These are phyloP conservation scores for Dermochelys coriacea DNA, from an alignment of 2,797 vertebrate genomes.

Conservation along the genomic window DNA sequence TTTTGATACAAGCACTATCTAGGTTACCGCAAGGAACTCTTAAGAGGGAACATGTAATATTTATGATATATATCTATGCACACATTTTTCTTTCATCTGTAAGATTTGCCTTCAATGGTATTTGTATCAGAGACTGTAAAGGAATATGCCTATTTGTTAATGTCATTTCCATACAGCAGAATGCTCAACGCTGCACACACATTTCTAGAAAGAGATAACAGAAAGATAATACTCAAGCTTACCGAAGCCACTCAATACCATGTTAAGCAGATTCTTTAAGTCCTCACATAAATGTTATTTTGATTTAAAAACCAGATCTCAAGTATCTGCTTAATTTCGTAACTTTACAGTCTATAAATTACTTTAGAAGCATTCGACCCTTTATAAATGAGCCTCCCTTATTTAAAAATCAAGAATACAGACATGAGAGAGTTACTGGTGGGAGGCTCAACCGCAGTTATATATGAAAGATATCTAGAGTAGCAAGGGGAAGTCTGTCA, in stretches of 20 bases:
- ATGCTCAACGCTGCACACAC: background rate
- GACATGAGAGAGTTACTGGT: background rate
- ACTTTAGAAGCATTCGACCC: background rate
- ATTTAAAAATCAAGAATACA: background rate
- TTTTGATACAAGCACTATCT: background rate
- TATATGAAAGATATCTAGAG: rapidly evolving
- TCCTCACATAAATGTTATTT: rapidly evolving
- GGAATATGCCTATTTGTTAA: background rate
- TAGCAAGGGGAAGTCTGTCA: rapidly evolving
- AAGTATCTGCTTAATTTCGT: background rate
- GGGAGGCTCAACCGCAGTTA: background rate
- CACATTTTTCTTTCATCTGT: background rate
- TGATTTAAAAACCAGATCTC: background rate
- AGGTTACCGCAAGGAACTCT: background rate
- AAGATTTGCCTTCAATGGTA: background rate
- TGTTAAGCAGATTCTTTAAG: rapidly evolving
- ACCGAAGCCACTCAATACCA: too few relatives aligned
- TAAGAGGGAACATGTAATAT: background rate
- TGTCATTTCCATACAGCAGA: background rate
- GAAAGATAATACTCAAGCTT: too few relatives aligned
- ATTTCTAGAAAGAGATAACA: background rate
- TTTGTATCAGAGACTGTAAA: background rate
- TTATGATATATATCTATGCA: background rate
- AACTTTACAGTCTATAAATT: too few relatives aligned
- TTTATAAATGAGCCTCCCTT: background rate